These are phyloP conservation scores for Climacteris rufus DNA, from an alignment of 2,113 vertebrate genomes.

Conservation along the genomic window DNA sequence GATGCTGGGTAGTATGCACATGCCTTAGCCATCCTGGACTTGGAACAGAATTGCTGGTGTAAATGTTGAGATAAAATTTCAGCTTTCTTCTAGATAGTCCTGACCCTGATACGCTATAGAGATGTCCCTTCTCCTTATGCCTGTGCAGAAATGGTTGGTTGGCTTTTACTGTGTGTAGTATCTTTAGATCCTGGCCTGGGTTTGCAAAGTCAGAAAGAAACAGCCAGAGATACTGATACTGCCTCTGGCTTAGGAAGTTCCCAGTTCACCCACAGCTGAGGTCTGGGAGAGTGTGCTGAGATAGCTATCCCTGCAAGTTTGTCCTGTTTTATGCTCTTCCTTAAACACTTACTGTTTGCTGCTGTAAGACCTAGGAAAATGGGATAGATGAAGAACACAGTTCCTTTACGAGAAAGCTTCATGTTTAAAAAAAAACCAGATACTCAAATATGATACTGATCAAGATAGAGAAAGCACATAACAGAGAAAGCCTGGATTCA, in stretches of 20 bases:
- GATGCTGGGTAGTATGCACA: background rate
- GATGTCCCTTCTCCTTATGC: background rate
- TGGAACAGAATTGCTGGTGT: background rate
- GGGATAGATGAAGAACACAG: background rate
- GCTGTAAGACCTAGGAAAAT: background rate
- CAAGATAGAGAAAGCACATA: background rate
- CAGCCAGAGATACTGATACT: background rate
- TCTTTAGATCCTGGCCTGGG: background rate
- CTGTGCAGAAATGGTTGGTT: background rate
- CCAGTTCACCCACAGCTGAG: background rate
- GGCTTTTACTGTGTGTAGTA: background rate
- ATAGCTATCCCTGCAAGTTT: background rate
- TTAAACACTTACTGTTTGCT: background rate
- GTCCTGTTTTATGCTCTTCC: background rate
- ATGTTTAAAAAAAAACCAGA: background rate
- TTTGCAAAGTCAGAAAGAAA: background rate
- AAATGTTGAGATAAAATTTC: background rate
- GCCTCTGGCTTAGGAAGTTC: background rate
- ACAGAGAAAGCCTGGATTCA: background rate
- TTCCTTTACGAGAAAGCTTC: background rate
- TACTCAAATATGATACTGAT: background rate
- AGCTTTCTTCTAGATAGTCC: background rate
- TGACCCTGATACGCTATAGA: background rate
- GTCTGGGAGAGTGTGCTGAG: background rate
- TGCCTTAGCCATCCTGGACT: background rate